Conservation (phyloP, 2,113 vertebrate species). For the Nesoenas mayeri region DNA sequence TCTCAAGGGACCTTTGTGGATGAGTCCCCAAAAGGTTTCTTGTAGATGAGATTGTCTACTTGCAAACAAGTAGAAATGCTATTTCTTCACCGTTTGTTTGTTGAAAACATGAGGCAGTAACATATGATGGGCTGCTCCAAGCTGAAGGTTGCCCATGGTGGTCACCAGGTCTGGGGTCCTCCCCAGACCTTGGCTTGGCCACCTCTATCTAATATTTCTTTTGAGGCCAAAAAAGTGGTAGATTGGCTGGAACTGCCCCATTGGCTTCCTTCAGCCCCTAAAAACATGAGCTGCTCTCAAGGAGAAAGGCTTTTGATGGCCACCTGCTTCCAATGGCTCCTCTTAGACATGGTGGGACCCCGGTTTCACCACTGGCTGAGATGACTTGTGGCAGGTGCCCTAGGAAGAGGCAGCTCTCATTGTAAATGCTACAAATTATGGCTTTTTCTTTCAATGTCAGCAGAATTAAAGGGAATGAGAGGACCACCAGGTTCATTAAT, state of each 20-base stretch:
- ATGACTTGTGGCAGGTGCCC: background rate
- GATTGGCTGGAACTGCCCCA: accelerated
- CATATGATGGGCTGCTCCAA: too few species aligned
- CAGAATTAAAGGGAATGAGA: background rate
- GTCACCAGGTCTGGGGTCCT: too few species aligned
- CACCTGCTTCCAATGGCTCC: background rate
- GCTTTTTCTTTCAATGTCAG: background rate
- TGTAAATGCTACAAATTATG: background rate
- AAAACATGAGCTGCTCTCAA: background rate
- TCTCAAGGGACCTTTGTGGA: too few species aligned
- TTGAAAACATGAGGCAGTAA: too few species aligned
- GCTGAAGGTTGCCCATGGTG: too few species aligned
- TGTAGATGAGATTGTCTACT: too few species aligned
- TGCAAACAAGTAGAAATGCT: too few species aligned
- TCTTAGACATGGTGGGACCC: background rate
- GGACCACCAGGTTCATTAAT: accelerated
- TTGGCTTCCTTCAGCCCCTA: background rate
- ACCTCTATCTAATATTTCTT: too few species aligned
- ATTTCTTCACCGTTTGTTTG: too few species aligned
- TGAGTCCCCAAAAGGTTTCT: too few species aligned
- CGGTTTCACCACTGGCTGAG: background rate
- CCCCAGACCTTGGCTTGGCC: too few species aligned
- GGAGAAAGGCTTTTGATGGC: background rate
- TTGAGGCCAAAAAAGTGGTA: background rate
- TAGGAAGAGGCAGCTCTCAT: background rate